Evolutionary conservation across 35 echinoderm and acorn worm genomes (phyloP), one percentile per base, ranked within the genome.

Genomic region (Patiria miniata): DNA sequence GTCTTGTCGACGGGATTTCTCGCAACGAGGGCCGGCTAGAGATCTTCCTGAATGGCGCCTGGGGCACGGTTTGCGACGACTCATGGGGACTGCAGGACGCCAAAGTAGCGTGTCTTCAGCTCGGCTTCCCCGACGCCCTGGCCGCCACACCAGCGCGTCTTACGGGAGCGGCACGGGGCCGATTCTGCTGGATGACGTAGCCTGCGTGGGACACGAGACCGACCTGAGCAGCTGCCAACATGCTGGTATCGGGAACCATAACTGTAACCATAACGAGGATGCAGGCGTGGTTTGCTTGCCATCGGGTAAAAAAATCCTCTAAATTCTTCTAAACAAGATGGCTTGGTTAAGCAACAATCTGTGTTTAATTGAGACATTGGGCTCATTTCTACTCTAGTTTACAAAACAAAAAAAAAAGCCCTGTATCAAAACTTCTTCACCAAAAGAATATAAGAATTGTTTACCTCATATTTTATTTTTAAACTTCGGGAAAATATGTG

Each of bases 41-140:
- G 39, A 68, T 85, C 39, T 85, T 68, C 39, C 56, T 55, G 0
- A 39, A 68, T 23, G 56, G 56, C 30, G 22, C 16, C 36, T 85
- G 83, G 83, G 83, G 83, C 56, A 85, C 83, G 2, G 83, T 85
- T 1, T 85, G 83, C 39, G 83, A 85, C 38, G 83, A 85, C 36
- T 39, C n/a, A 6, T 85, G 83, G 83, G 83, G 40, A 15, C 34
- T 85, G 30, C 37, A 40, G 56, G 83, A 85, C 40, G 83, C 83
- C 33, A 39, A 33, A 4, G 57, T 85, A 12, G 83, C 56, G 2
- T 85, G 83, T 40, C 32, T 15, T 65, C 83, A 85, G 59, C 57
- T 85, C 17, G 83, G 83, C 6, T 85, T 61, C 37, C 7, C 56
- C 7, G 34, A 34, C 30, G 83, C 83, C 18, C 23, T 40, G 9